Evolutionary conservation across 2,797 vertebrate species (phyloP).

Genomic region (Pterois miles): DNA sequence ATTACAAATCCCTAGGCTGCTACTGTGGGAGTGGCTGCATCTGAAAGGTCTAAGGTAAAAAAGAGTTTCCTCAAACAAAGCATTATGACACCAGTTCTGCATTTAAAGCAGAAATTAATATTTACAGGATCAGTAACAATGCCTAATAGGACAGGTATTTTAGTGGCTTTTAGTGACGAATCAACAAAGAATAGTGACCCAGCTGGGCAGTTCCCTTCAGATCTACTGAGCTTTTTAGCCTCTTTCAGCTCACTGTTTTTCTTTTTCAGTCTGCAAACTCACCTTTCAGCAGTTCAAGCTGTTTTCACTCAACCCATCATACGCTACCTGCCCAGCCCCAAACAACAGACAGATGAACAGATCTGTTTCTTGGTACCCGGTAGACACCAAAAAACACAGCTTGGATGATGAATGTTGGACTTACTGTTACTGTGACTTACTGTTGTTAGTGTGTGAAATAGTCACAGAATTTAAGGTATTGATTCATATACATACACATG

Average conservation of each 20-base stretch:
- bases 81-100: background rate
- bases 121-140: background rate
- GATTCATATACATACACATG: too few relatives aligned
- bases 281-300: background rate
- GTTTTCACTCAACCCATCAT: too few relatives aligned
- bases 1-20: constrained; percentile 66
- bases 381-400: background rate
- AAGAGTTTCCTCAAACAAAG: background rate
- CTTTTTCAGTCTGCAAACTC: background rate
- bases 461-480: too few relatives aligned
- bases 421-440: too few relatives aligned
- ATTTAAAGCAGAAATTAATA: background rate
- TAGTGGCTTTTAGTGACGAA: background rate
- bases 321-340: background rate
- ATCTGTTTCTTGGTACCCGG: background rate
- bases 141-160: background rate
- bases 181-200: background rate
- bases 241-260: background rate
- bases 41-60: constrained; percentile 53
- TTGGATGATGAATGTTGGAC: background rate
- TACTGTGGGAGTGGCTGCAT: background rate
- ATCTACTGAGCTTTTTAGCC: too few relatives aligned
- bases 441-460: too few relatives aligned
- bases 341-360: background rate
- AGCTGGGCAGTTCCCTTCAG: background rate